A percentile compares a stretch with the other conserved stretches of the same genome.
Conservation (phyloP, 2,888 invertebrate genomes). For the Anticlea derivata region DNA sequence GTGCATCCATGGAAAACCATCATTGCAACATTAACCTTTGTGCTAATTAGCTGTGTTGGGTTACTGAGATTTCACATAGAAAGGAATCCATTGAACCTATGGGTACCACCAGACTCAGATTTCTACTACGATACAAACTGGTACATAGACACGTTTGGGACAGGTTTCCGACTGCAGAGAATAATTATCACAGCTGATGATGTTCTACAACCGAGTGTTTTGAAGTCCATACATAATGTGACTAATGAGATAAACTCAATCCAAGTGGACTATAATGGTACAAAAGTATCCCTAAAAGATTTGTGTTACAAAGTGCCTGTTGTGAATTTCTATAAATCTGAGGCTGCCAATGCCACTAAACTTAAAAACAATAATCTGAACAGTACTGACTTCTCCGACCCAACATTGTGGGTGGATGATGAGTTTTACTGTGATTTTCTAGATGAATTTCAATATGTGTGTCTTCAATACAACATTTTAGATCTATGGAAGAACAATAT, state of each 20-base stretch:
- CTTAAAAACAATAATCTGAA: slow-evolving; percentile 39
- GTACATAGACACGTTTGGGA: slow-evolving; percentile 87
- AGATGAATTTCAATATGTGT: slow-evolving; percentile 84
- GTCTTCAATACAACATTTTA: slow-evolving; percentile 86
- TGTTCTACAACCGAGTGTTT: slow-evolving; percentile 85
- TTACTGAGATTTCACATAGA: slow-evolving; percentile 87
- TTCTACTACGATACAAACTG: slow-evolving; percentile 88
- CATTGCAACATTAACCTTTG: slow-evolving; percentile 78
- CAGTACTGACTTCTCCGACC: slow-evolving; percentile 76
- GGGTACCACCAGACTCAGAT: slow-evolving; percentile 89
- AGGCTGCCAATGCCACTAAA: slow-evolving; percentile 33
- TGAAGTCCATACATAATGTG: slow-evolving; percentile 79
- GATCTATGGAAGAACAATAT: slow-evolving; percentile 88
- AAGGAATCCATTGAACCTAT: slow-evolving; percentile 89
- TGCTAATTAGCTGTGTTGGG: slow-evolving; percentile 84
- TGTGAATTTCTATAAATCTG: slow-evolving; percentile 63
- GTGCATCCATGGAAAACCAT: slow-evolving; percentile 85
- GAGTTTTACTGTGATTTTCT: slow-evolving; percentile 86
- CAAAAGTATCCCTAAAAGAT: slow-evolving; percentile 54
- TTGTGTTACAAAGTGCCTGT: slow-evolving; percentile 76
- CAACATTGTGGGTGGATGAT: slow-evolving; percentile 81
- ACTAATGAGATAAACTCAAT: slow-evolving; percentile 75
- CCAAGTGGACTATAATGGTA: slow-evolving; percentile 53
- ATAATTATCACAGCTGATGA: slow-evolving; percentile 86
- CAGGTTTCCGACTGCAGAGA: slow-evolving; percentile 85